Base-by-base conservation (phyloP, 2,888 invertebrate species). In the Ennomos fuscantarius region DNA sequence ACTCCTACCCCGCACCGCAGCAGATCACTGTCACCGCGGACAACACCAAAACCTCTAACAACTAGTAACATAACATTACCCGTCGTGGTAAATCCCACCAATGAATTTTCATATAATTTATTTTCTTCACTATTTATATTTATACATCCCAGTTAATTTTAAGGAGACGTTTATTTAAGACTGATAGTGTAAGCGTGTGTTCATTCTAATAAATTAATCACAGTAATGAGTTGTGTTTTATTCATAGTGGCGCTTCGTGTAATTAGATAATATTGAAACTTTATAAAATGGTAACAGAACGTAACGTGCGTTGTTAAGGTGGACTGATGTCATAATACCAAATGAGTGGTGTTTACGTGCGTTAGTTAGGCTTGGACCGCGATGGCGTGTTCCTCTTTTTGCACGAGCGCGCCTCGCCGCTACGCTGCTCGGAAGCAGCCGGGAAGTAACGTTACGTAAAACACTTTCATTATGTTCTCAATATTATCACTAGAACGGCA, bases 381-480 rank as follows among this genome's bases (percentile, higher is more conserved):
- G 52, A 24, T 49, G 54, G 60, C 68, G 58, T 63, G 63, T 64
- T 69, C 54, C 62, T 73, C 65, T 70, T 72, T 74, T 74, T 75
- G 75, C 78, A 70, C 66, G 74, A 73, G 53, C 58, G 70, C 45
- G 48, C 61, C 60, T 54, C 60, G 45, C 61, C 49, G 53, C 60
- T 46, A 60, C 49, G 53, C 54, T 54, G 50, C 61, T 70, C 70
- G 70, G 73, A 73, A 73, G 65, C 59, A 58, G 68, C 45, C 65
- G 65, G 78, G 72, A 79, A 76, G 71, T 73, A 69, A 55, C 43
- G 61, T 86, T 85, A 78, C 79, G 77, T 74, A 80, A 70, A 83
- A 69, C 74, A 81, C 86, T 86, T 86, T 85, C 86, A 83, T 85
- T 84, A 77, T 82, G 70, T 81, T 81, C 77, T 79, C 74, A 76